These are phyloP conservation scores for Leptothorax acervorum DNA, from an alignment of 2,888 invertebrate genomes.

Conservation along the genomic window DNA sequence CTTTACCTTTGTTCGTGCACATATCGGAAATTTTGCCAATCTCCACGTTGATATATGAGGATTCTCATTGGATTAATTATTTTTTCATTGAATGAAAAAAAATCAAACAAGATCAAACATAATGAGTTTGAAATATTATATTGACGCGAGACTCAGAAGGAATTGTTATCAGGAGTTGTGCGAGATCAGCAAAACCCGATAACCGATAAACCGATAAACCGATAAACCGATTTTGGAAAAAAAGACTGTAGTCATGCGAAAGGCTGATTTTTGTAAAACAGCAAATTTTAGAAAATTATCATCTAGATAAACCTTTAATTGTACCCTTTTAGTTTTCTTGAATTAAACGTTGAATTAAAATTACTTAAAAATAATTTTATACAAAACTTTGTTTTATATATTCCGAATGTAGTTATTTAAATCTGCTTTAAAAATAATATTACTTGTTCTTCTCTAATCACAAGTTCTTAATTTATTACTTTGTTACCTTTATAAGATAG, in stretches of 20 bases:
- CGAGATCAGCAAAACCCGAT: neutral
- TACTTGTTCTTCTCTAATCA: neutral
- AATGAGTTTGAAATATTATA: neutral
- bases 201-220: neutral
- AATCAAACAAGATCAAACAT: neutral
- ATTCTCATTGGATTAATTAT: slow-evolving; percentile 27
- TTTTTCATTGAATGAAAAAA: neutral
- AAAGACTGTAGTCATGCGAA: neutral
- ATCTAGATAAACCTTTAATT: neutral
- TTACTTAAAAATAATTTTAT: neutral
- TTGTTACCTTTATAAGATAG: neutral
- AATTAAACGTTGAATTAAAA: neutral
- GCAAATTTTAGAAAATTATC: neutral
- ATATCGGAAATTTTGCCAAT: slow-evolving; percentile 11
- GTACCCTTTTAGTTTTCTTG: neutral
- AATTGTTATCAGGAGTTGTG: neutral
- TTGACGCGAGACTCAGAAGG: neutral
- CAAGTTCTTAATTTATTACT: neutral
- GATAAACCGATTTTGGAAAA: neutral
- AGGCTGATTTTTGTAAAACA: neutral
- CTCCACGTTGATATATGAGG: neutral
- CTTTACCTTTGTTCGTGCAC: slow-evolving; percentile 23
- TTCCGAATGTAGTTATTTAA: neutral
- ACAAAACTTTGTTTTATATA: neutral
- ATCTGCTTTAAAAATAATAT: neutral